Evolutionary conservation across 1,140 invertebrate genomes (phyloP), one percentile per base, ranked within the genome.

Genomic region (Drosophila fuyamai): DNA sequence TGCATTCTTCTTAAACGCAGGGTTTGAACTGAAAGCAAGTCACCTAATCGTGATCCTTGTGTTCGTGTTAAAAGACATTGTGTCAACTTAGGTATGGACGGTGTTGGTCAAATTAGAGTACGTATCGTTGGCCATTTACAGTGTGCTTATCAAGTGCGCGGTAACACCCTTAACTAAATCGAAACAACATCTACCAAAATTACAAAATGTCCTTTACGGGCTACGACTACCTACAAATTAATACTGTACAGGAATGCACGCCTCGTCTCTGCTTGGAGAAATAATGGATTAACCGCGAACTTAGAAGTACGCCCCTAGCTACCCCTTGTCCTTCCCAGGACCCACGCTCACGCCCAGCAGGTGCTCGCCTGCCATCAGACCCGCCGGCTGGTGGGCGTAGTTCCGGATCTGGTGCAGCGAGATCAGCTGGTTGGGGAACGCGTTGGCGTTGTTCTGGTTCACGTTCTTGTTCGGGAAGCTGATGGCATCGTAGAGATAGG

Each of bases 381-480:
- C 91, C 16, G 90, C 95, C n/a, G 97, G 97, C 91, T 98, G 97
- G 92, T 98, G 97, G 63, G 98, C 97, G 93, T 98, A 99, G 93
- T 98, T 99, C 84, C 98, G 95, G 81, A 99, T 99, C 93, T 99
- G 98, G 93, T 99, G 97, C 48, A 99, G 94, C 76, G 97, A 98
- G 91, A 99, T 98, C 90, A 99, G 94, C 92, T 98, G 98, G 93
- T 98, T 98, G 55, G 98, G 97, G 93, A 98, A 98, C 63, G 95
- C 95, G 85, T 96, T 97, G 61, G 95, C 94, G 44, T 91, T 90
- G 43, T 93, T 93, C 84, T 94, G 95, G 55, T 92, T 92, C 32
- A 92, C 83, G 56, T 90, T 91, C 79, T 92, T 92, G 60, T 92
- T 92, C 93, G 95, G 95, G 94, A 97, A 97, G 81, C 96, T 97